Conservation (phyloP, 2,888 invertebrate species). For the Himalopsyche anomala region DNA sequence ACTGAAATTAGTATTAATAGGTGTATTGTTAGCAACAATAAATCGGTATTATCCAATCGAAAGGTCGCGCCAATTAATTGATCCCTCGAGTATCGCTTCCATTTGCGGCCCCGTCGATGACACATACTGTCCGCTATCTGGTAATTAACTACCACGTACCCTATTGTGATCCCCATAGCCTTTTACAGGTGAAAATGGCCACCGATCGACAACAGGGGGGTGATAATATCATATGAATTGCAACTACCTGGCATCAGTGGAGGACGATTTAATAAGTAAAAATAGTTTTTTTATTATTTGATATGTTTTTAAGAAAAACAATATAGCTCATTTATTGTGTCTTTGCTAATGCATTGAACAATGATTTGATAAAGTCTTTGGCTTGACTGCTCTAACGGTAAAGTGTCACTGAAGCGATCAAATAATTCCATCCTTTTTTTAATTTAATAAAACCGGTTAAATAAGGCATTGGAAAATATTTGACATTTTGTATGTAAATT, state of each 20-base stretch:
- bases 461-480: too few species aligned
- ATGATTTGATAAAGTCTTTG: too few species aligned
- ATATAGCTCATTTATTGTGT: too few species aligned
- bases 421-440: too few species aligned
- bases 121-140: constrained; percentile 58
- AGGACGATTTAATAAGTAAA: not conserved
- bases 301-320: too few species aligned
- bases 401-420: too few species aligned
- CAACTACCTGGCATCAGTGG: not conserved
- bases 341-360: too few species aligned
- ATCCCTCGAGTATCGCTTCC: constrained; percentile 49
- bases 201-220: constrained; percentile 21
- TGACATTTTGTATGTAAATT: too few species aligned
- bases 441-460: too few species aligned
- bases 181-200: constrained; percentile 40
- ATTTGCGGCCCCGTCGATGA: constrained; percentile 52
- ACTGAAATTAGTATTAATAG: too few species aligned
- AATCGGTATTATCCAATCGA: constrained; percentile 17
- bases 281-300: too few species aligned
- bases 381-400: too few species aligned
- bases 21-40: not conserved
- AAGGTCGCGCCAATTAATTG: constrained; percentile 51
- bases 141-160: constrained; percentile 54
- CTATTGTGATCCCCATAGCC: constrained; percentile 39
- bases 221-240: constrained; percentile 30